Conservation (phyloP, 2,113 vertebrate species). For the Leptobrachium ailaonicum region DNA sequence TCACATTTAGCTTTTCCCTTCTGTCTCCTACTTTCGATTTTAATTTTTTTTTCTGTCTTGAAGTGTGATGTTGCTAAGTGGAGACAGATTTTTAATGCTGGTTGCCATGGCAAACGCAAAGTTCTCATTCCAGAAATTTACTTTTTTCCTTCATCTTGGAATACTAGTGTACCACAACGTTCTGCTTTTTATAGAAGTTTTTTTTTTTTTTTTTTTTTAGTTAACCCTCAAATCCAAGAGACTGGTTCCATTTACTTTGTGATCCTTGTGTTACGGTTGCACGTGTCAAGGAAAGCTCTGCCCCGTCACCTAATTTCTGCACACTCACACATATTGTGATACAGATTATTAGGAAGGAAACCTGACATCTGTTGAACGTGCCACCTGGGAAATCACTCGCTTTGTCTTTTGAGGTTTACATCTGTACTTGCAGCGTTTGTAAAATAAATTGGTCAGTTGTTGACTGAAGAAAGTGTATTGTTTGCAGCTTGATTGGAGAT, state of each 20-base stretch:
- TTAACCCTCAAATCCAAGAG: background rate
- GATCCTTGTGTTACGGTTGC: background rate
- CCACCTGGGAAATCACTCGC: background rate
- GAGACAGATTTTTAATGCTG: background rate
- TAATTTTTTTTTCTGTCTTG: background rate
- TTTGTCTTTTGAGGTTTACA: background rate
- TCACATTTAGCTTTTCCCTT: too few species aligned
- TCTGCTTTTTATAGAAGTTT: background rate
- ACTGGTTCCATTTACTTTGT: background rate
- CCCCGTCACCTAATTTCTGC: background rate
- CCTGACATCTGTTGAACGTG: constrained; percentile 12
- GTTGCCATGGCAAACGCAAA: constrained; percentile 20
- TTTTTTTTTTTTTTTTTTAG: constrained; percentile 1
- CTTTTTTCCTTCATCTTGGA: background rate
- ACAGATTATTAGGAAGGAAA: background rate
- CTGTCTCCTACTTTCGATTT: too few species aligned
- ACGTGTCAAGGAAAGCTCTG: background rate
- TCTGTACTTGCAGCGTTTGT: background rate
- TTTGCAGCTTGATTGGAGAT: background rate
- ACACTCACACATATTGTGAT: background rate
- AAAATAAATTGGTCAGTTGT: background rate
- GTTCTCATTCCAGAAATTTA: background rate
- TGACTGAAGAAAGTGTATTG: background rate
- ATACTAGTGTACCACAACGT: too few species aligned
- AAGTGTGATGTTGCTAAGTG: background rate